Percentiles rank a stretch among this genome's conserved stretches.
phyloP scores from a whole-genome alignment of 2,888 invertebrate genomes.

The Anthophora plumipes region DNA sequence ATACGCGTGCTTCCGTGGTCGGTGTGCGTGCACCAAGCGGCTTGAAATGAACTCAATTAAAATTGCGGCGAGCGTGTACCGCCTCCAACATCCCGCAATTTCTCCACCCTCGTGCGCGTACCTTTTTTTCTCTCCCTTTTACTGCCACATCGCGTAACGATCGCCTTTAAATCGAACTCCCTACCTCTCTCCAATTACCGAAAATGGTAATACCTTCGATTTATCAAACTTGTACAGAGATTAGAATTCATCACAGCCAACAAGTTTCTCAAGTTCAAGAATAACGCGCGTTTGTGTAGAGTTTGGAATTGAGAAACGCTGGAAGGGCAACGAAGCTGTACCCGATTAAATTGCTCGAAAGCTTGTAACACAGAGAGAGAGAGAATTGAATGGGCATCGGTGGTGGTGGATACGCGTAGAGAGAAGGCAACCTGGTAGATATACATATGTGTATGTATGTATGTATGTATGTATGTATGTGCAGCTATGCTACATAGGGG shows the following conservation, averaged over 20 bases:
- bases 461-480: constrained; percentile 32
- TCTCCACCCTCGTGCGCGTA: background rate
- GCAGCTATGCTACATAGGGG: constrained; percentile 39
- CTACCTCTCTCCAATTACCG: too few species aligned
- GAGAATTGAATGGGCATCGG: constrained; percentile 40
- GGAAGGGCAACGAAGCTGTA: background rate
- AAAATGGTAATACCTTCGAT: too few species aligned
- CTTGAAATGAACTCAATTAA: constrained; percentile 14
- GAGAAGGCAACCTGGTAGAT: background rate
- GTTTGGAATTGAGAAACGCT: constrained; percentile 14
- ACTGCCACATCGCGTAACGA: too few species aligned
- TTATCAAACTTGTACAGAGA: too few species aligned
- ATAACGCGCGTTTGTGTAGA: background rate
- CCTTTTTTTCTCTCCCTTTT: background rate
- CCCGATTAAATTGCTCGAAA: constrained; percentile 26
- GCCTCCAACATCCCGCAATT: background rate
- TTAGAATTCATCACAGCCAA: background rate
- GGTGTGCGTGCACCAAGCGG: background rate
- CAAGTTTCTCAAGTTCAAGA: background rate
- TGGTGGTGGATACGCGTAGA: constrained; percentile 4
- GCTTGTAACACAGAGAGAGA: constrained; percentile 22
- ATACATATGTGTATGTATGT: constrained; percentile 13
- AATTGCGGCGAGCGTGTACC: background rate
- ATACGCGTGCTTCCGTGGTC: background rate
- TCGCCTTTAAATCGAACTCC: background rate